A percentile compares a stretch with the other conserved stretches of the same genome.
Evolutionary conservation across 2,797 vertebrate genomes (phyloP).

Genomic region (Phrynocephalus vlangalii): DNA sequence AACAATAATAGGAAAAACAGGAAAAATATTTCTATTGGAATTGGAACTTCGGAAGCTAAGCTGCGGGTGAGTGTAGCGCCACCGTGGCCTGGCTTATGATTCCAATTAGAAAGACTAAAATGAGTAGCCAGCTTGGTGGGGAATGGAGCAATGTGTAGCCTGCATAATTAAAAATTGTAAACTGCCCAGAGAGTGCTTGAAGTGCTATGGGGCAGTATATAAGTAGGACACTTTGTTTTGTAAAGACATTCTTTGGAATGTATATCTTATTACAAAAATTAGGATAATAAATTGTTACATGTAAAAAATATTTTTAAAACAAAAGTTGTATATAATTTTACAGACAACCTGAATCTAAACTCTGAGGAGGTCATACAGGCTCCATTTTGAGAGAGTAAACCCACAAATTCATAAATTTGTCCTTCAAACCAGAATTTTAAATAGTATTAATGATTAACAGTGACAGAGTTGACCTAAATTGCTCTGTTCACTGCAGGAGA

Average conservation of each 20-base stretch:
- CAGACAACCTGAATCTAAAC: constrained; percentile 24
- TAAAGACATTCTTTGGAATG: neutral
- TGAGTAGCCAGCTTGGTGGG: too few species aligned
- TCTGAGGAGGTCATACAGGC: constrained; percentile 45
- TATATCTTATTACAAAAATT: constrained; percentile 53
- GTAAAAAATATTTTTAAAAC: constrained; percentile 44
- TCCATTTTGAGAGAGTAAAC: constrained; percentile 60
- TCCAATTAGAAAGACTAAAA: too few species aligned
- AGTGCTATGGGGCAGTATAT: too few species aligned
- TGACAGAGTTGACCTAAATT: constrained; percentile 71
- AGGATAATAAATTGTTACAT: constrained; percentile 2
- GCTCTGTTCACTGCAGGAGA: constrained; percentile 67
- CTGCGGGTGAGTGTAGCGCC: too few species aligned
- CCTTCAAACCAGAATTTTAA: constrained; percentile 69
- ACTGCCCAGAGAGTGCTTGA: too few species aligned
- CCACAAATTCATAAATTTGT: constrained; percentile 65
- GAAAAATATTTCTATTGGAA: too few species aligned
- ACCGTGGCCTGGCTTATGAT: too few species aligned
- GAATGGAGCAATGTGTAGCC: too few species aligned
- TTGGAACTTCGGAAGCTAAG: too few species aligned
- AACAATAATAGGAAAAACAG: too few species aligned
- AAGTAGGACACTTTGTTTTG: neutral
- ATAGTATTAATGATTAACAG: constrained; percentile 73
- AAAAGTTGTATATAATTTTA: constrained; percentile 51
- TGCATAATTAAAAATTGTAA: too few species aligned